Conservation (phyloP, 2,888 invertebrate species). For the Rhagonycha lutea region DNA sequence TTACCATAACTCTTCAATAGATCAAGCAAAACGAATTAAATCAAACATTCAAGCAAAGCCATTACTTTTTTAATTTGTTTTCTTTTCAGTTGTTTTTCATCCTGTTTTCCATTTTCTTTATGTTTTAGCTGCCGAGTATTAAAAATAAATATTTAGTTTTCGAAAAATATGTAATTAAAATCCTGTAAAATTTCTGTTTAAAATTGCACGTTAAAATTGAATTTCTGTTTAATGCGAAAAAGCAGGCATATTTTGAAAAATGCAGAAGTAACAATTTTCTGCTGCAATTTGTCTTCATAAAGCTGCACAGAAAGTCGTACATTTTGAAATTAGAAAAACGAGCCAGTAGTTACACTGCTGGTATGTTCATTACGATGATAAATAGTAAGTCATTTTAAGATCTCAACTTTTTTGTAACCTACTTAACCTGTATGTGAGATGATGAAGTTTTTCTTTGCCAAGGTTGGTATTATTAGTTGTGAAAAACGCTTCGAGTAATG, state of each 20-base stretch:
- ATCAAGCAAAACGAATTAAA: too few species aligned
- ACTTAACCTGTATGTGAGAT: slow-evolving; percentile 14
- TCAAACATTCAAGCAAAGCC: too few species aligned
- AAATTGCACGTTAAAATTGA: too few species aligned
- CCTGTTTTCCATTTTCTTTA: too few species aligned
- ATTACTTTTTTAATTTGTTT: too few species aligned
- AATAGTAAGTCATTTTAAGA: slow-evolving; percentile 16
- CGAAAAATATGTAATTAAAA: too few species aligned
- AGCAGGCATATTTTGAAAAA: not conserved
- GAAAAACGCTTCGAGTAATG: slow-evolving; percentile 10
- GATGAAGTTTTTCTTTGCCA: slow-evolving; percentile 15
- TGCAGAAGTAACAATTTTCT: slow-evolving; percentile 12
- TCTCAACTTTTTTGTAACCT: slow-evolving; percentile 12
- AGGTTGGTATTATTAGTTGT: slow-evolving; percentile 15
- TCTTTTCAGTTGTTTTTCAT: too few species aligned
- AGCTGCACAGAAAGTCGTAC: slow-evolving; percentile 11
- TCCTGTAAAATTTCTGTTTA: too few species aligned
- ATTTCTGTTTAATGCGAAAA: not conserved
- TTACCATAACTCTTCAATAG: too few species aligned
- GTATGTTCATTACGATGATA: slow-evolving; percentile 22
- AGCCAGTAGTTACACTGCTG: slow-evolving; percentile 8
- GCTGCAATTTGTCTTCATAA: slow-evolving; percentile 18
- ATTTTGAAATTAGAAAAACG: slow-evolving; percentile 21
- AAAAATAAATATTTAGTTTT: too few species aligned
- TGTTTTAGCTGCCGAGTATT: too few species aligned